Conservation (phyloP, 1,140 invertebrate genomes). For the Trachymyrmex septentrionalis region DNA sequence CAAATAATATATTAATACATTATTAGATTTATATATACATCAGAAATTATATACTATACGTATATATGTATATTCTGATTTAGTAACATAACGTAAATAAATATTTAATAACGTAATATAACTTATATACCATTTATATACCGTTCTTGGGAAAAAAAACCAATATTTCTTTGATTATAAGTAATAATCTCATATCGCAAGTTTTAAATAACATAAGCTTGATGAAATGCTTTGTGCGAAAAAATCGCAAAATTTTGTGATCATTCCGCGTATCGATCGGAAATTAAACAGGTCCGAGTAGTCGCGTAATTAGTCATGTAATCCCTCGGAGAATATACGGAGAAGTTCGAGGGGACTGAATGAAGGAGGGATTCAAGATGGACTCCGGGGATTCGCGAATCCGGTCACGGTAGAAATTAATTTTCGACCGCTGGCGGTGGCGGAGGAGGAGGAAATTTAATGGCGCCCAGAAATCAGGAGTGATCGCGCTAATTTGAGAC, state of each 20-base stretch:
- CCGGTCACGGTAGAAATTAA: conserved; percentile 72
- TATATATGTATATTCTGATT: not conserved
- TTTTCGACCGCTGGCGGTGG: conserved; percentile 47
- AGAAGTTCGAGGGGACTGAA: conserved; percentile 40
- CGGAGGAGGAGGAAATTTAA: conserved; percentile 36
- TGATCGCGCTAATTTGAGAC: conserved; percentile 40
- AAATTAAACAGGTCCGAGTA: conserved; percentile 53
- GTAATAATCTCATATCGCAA: not conserved
- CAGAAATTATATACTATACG: not conserved
- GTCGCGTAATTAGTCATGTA: conserved; percentile 36
- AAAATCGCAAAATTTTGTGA: conserved; percentile 29
- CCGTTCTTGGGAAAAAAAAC: not conserved
- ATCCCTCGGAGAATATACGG: conserved; percentile 33
- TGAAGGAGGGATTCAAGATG: conserved; percentile 38
- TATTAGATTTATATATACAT: not conserved
- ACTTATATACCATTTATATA: not conserved
- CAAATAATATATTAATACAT: not conserved
- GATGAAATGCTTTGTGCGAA: not conserved
- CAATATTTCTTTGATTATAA: not conserved
- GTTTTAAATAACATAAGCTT: not conserved
- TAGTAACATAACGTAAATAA: not conserved
- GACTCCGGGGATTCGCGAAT: conserved; percentile 57
- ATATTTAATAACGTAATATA: not conserved
- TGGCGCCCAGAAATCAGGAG: conserved; percentile 41
- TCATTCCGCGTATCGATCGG: not conserved